These are phyloP conservation scores for Pantherophis guttatus DNA, from an alignment of 2,113 vertebrate species.

Conservation along the genomic window DNA sequence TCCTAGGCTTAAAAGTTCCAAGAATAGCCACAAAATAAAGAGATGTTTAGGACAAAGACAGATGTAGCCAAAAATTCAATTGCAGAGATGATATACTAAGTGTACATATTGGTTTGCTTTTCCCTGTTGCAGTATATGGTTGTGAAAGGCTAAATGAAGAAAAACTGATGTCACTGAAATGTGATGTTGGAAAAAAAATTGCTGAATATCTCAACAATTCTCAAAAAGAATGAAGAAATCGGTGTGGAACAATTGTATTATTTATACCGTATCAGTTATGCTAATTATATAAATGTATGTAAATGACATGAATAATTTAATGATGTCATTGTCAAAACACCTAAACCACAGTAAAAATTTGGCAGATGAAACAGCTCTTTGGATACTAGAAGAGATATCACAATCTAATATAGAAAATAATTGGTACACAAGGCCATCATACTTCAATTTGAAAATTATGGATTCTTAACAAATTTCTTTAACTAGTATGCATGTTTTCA, in stretches of 20 bases:
- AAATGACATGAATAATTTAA: neutral
- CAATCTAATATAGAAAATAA: neutral
- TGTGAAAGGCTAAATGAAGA: neutral
- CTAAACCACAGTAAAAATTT: neutral
- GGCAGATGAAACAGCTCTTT: neutral
- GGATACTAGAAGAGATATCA: neutral
- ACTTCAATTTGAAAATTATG: neutral
- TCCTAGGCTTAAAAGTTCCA: neutral
- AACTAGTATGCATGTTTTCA: neutral
- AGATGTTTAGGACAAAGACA: neutral
- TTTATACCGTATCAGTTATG: neutral
- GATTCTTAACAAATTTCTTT: neutral
- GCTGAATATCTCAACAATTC: neutral
- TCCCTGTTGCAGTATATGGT: neutral
- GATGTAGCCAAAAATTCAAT: neutral
- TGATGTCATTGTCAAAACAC: neutral
- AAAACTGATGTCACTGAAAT: neutral
- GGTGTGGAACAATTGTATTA: neutral
- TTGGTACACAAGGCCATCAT: neutral
- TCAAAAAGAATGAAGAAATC: neutral
- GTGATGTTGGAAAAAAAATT: neutral
- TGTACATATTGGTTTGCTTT: neutral
- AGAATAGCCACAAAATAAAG: neutral
- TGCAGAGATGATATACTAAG: neutral
- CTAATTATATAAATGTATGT: neutral